These are phyloP conservation scores for Psittacula echo DNA, from an alignment of 2,797 vertebrate species.

Conservation along the genomic window DNA sequence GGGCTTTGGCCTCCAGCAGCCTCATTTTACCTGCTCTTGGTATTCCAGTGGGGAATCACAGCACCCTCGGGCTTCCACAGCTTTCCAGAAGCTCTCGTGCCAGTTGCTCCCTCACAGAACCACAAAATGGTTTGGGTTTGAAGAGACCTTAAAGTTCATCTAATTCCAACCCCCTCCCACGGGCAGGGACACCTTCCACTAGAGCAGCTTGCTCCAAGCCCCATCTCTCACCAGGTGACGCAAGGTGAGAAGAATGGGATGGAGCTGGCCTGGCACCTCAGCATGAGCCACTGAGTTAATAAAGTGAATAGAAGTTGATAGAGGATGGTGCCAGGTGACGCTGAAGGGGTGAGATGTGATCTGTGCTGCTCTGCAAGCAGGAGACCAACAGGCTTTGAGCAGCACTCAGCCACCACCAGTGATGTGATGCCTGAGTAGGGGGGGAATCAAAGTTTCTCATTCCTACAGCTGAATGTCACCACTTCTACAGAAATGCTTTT, in stretches of 20 bases:
- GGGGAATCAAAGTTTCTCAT: not conserved
- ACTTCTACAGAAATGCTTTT: accelerated
- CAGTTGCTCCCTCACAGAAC: not conserved
- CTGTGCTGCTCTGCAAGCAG: not conserved
- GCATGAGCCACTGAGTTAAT: accelerated
- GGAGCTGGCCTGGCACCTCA: not conserved
- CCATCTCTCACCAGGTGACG: not conserved
- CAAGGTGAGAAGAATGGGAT: not conserved
- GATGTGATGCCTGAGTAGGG: accelerated
- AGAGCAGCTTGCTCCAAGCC: not conserved
- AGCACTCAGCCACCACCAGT: not conserved
- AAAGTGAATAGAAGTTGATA: not conserved
- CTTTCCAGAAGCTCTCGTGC: not conserved
- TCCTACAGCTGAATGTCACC: not conserved
- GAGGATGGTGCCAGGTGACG: not conserved
- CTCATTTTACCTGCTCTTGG: accelerated
- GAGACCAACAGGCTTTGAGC: not conserved
- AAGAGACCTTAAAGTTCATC: not conserved
- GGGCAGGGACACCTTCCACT: not conserved
- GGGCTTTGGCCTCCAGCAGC: not conserved
- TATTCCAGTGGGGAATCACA: not conserved
- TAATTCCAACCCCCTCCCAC: not conserved
- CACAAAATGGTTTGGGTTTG: not conserved
- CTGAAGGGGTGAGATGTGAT: not conserved
- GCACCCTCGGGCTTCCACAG: not conserved